Conservation (phyloP, 2,113 vertebrate species). For the Columba livia region DNA sequence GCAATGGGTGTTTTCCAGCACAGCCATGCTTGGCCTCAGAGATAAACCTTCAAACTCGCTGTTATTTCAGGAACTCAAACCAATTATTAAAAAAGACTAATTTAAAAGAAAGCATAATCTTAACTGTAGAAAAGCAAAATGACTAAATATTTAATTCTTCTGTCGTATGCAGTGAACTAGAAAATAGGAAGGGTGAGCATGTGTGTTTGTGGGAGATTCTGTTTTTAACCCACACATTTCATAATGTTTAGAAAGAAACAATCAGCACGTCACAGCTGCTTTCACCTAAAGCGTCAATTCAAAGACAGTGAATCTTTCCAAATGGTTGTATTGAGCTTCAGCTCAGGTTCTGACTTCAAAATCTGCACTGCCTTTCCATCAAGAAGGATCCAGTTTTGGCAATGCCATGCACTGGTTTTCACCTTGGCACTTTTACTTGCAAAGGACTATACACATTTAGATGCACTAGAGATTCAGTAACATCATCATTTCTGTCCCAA, state of each 20-base stretch:
- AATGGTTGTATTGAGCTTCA: not conserved
- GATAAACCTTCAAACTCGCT: slow-evolving; percentile 51
- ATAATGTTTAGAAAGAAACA: not conserved
- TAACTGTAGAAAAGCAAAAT: not conserved
- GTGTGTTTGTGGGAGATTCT: not conserved
- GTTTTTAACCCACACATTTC: not conserved
- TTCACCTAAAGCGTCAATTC: not conserved
- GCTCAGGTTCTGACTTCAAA: not conserved
- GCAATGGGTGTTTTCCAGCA: slow-evolving; percentile 26
- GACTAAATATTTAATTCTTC: slow-evolving; percentile 6
- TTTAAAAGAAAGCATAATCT: slow-evolving; percentile 9
- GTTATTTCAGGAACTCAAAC: not conserved
- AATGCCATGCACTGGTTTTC: not conserved
- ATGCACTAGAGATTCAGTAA: not conserved
- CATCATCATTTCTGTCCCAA: not conserved
- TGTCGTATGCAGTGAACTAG: not conserved
- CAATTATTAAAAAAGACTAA: slow-evolving; percentile 38
- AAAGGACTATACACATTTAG: not conserved
- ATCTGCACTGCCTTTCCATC: not conserved
- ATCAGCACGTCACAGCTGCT: not conserved
- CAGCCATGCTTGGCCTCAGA: slow-evolving; percentile 48
- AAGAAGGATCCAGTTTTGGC: not conserved
- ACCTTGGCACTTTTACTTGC: not conserved
- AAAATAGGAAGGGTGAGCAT: not conserved
- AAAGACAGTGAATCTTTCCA: not conserved